Conservation (phyloP, 2,888 invertebrate genomes). For the Poecilus cupreus region DNA sequence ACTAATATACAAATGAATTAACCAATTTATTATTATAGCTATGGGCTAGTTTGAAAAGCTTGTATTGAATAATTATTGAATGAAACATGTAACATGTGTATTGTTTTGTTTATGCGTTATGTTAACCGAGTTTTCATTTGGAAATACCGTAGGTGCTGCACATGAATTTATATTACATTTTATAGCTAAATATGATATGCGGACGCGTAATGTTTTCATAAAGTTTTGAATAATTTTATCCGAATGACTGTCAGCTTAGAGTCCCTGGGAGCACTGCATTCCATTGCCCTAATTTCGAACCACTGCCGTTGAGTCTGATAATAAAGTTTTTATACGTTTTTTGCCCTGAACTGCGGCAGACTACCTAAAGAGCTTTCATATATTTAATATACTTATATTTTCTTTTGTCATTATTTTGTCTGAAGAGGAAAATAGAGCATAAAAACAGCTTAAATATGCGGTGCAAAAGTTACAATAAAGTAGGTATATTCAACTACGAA, state of each 20-base stretch:
- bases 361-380: slow-evolving; percentile 38
- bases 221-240: slow-evolving; percentile 59
- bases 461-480: background rate
- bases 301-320: slow-evolving; percentile 13
- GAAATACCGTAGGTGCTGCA: slow-evolving; percentile 27
- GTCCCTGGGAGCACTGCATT: slow-evolving; percentile 54
- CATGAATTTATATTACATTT: slow-evolving; percentile 57
- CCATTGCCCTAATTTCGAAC: slow-evolving; percentile 53
- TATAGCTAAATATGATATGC: slow-evolving; percentile 53
- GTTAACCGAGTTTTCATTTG: slow-evolving; percentile 37
- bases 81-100: slow-evolving; percentile 25
- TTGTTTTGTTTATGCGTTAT: slow-evolving; percentile 27
- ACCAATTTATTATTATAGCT: background rate
- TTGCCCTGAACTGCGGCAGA: slow-evolving; percentile 14
- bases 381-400: slow-evolving; percentile 37
- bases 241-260: slow-evolving; percentile 51
- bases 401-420: slow-evolving; percentile 41
- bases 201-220: slow-evolving; percentile 54
- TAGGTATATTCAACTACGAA: background rate
- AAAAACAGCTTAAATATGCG: background rate
- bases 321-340: slow-evolving; percentile 49
- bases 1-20: background rate
- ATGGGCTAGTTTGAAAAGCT: background rate
- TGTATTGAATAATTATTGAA: slow-evolving; percentile 12
- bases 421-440: background rate